phyloP scores from a whole-genome alignment of 2,888 invertebrate genomes.

The Taenaris catops region DNA sequence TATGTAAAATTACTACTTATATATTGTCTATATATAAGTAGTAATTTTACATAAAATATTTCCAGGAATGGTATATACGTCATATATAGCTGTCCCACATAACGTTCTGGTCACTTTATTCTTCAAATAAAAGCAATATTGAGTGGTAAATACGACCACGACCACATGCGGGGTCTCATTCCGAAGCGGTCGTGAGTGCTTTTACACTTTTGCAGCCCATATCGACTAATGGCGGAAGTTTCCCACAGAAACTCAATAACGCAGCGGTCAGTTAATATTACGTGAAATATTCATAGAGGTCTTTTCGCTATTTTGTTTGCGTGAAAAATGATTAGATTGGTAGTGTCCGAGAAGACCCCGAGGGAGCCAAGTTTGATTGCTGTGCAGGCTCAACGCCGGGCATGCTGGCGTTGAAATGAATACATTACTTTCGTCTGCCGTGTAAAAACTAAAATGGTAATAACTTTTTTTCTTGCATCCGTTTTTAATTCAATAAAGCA shows the following conservation, averaged over 20 bases:
- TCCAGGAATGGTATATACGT: no score
- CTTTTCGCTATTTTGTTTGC: conserved; percentile 52
- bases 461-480: no score
- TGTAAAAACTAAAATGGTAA: no score
- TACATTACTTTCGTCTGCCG: conserved; percentile 48
- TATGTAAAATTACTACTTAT: no score
- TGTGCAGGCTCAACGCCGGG: conserved; percentile 51
- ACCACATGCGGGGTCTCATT: conserved; percentile 13
- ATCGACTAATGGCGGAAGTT: conserved; percentile 50
- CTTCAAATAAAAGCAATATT: conserved; percentile 15
- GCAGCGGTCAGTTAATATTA: conserved; percentile 58
- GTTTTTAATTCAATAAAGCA: no score
- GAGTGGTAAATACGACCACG: conserved; percentile 11
- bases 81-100: not conserved
- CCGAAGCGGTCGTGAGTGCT: conserved; percentile 21
- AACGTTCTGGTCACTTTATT: conserved; percentile 8
- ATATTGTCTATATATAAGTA: no score
- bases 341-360: conserved; percentile 46
- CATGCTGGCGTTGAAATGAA: conserved; percentile 65
- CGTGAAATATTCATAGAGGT: conserved; percentile 69
- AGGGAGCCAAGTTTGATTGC: conserved; percentile 74
- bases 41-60: no score
- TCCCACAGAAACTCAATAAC: conserved; percentile 56
- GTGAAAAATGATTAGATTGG: conserved; percentile 73
- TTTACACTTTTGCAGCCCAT: conserved; percentile 37